These are phyloP conservation scores for Drosophila sordidula DNA, from an alignment of 2,888 invertebrate genomes.

Conservation along the genomic window DNA sequence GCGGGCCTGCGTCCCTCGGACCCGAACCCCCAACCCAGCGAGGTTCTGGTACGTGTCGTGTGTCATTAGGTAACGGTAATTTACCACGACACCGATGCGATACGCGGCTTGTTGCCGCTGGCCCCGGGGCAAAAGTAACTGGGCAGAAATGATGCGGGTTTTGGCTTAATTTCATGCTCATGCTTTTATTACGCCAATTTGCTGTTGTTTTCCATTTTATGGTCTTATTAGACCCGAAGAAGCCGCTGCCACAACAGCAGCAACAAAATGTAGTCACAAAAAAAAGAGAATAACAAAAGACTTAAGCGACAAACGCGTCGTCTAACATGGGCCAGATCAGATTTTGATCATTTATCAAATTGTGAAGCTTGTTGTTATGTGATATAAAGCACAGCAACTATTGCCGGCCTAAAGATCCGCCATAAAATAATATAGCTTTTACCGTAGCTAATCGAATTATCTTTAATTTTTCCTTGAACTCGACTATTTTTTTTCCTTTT, in stretches of 20 bases:
- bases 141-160: slow-evolving; percentile 44
- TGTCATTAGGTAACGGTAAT: slow-evolving; percentile 71
- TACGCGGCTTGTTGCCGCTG: slow-evolving; percentile 30
- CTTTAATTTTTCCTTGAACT: not conserved
- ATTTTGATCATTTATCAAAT: slow-evolving; percentile 26
- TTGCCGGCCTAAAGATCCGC: not conserved
- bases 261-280: slow-evolving; percentile 1
- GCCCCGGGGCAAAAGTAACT: slow-evolving; percentile 11
- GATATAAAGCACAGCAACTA: not conserved
- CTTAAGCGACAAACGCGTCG: slow-evolving; percentile 57
- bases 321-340: not conserved
- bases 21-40: not conserved
- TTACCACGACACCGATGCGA: slow-evolving; percentile 57
- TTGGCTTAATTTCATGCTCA: slow-evolving; percentile 52
- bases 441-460: slow-evolving; percentile 3
- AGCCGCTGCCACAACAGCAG: slow-evolving; percentile 8
- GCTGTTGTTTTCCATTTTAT: slow-evolving; percentile 42
- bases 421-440: not conserved
- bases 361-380: not conserved
- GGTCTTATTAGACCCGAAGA: slow-evolving; percentile 39
- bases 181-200: slow-evolving; percentile 63
- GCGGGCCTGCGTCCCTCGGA: slow-evolving; percentile 24
- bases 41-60: slow-evolving; percentile 59
- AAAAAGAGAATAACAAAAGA: slow-evolving; percentile 40
- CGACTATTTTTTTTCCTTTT: slow-evolving; percentile 9